Evolutionary conservation across 2,797 vertebrate species (phyloP), one percentile per base, ranked within the genome.

Genomic region (Paedocypris micromegethes): DNA sequence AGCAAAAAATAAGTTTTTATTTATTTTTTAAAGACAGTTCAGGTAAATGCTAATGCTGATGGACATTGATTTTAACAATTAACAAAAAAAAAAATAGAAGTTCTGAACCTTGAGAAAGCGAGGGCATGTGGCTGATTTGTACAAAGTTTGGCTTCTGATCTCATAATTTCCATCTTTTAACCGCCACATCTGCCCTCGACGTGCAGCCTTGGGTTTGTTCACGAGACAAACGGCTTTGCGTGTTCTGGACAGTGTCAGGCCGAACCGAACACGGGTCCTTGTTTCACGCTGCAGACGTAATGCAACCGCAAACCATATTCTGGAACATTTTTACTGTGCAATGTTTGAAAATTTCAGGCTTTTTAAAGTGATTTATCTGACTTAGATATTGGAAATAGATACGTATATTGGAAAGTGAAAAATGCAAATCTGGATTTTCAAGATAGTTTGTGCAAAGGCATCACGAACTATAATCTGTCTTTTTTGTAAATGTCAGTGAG

Each of bases 381-480:
- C 23, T 23, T 23, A n/a, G 23, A 23, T 23, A 23, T 23, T 23
- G 23, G 23, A 23, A 23, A 23, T 23, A 23, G 23, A 23, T 23
- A 23, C 23, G 23, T 23, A 1, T 23, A 23, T 23, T 23, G 23
- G 23, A 1, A 23, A 23, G 23, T n/a, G 5, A 54, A 43, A 64
- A 44, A 41, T 41, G 7, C 23, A 52, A 56, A 49, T 53, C 0
- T 54, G 44, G 39, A 61, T 60, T 68, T 61, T 68, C 66, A 57
- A 48, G 9, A 41, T 37, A 47, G 46, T 37, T 61, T 60, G 51
- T 7, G 48, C 50, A 47, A 54, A 44, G 54, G 58, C 44, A 38
- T 54, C 58, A 61, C 43, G 54, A 61, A 54, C 6, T 51, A 54
- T 68, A 61, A 60, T 68, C 66, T 61, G 66, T 45, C 55, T 68